Evolutionary conservation across 2,797 vertebrate species (phyloP).

Genomic region (Arrhamphus sclerolepis): DNA sequence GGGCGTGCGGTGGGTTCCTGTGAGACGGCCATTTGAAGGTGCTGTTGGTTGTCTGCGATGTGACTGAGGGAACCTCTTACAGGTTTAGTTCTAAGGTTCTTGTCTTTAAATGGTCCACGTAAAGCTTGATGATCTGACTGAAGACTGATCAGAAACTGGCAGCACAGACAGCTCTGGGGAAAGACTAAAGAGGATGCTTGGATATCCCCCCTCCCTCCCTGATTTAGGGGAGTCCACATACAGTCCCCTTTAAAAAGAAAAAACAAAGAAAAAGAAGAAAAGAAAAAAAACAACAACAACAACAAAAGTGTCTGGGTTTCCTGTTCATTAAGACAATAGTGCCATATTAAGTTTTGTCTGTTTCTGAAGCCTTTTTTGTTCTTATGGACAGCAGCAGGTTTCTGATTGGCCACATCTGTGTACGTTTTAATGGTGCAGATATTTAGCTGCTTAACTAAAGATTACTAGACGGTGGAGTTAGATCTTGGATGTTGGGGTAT

Average conservation of each 20-base stretch:
- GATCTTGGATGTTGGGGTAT: slow-evolving; percentile 47
- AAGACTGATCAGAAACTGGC: slow-evolving; percentile 19
- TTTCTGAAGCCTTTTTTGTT: slow-evolving; percentile 65
- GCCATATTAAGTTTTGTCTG: slow-evolving; percentile 74
- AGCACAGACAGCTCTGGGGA: slow-evolving; percentile 20
- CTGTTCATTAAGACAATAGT: slow-evolving; percentile 77
- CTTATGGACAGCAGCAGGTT: slow-evolving; percentile 67
- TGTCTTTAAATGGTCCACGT: slow-evolving; percentile 28
- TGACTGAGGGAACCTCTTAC: slow-evolving; percentile 16
- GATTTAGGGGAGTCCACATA: slow-evolving; percentile 35
- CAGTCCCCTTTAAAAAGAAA: slow-evolving; percentile 31
- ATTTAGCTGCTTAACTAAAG: slow-evolving; percentile 71
- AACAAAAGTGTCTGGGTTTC: slow-evolving; percentile 71
- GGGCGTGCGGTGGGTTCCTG: slow-evolving; percentile 20
- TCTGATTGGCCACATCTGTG: slow-evolving; percentile 71
- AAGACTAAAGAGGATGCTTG: slow-evolving; percentile 50
- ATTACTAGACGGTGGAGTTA: slow-evolving; percentile 54
- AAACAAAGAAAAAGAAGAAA: not conserved
- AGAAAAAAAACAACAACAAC: no score
- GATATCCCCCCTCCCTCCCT: slow-evolving; percentile 9
- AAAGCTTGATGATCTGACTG: slow-evolving; percentile 54
- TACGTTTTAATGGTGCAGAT: slow-evolving; percentile 73
- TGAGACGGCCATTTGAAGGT: slow-evolving; percentile 18
- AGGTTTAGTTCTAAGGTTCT: slow-evolving; percentile 26
- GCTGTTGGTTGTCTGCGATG: slow-evolving; percentile 30